Evolutionary conservation across 2,888 invertebrate species (phyloP).

Genomic region (Ophion ventricosus): DNA sequence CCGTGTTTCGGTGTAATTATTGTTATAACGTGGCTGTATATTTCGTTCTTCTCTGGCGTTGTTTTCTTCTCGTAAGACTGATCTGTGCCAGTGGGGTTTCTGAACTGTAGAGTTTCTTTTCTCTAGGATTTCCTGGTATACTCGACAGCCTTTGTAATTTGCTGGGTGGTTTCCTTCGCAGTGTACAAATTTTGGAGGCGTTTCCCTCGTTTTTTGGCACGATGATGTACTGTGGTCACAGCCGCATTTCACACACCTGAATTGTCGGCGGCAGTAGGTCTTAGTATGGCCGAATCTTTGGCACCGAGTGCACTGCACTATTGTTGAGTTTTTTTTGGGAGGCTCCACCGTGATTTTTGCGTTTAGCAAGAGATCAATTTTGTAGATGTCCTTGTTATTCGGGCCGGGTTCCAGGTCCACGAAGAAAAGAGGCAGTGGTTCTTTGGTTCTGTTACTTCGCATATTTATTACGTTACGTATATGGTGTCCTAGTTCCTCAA

Average conservation of each 20-base stretch:
- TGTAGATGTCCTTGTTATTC: constrained; percentile 69
- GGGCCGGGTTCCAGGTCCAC: constrained; percentile 68
- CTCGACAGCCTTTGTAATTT: constrained; percentile 24
- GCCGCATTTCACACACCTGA: constrained; percentile 83
- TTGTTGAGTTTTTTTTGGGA: no score
- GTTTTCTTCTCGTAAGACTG: not conserved
- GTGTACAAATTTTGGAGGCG: constrained; percentile 5
- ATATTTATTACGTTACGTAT: constrained; percentile 63
- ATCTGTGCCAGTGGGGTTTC: constrained; percentile 19
- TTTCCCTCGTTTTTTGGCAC: constrained; percentile 16
- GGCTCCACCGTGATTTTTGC: no score
- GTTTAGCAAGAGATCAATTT: no score
- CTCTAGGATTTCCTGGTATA: constrained; percentile 5
- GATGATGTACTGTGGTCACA: constrained; percentile 79
- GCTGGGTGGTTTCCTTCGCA: constrained; percentile 35
- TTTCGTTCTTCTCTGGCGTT: not conserved
- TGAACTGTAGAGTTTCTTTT: constrained; percentile 16
- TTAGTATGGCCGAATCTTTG: constrained; percentile 84
- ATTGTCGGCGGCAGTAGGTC: constrained; percentile 80
- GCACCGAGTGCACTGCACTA: no score
- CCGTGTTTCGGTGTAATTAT: not conserved
- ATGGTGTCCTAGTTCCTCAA: constrained; percentile 57
- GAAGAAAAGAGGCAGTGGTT: constrained; percentile 68
- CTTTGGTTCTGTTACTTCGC: constrained; percentile 52
- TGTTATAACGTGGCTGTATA: not conserved